A percentile compares a stretch with the other conserved stretches of the same genome.
These are phyloP conservation scores for Tarsius wallacei DNA, from an alignment of 2,797 vertebrate species.

Conservation along the genomic window DNA sequence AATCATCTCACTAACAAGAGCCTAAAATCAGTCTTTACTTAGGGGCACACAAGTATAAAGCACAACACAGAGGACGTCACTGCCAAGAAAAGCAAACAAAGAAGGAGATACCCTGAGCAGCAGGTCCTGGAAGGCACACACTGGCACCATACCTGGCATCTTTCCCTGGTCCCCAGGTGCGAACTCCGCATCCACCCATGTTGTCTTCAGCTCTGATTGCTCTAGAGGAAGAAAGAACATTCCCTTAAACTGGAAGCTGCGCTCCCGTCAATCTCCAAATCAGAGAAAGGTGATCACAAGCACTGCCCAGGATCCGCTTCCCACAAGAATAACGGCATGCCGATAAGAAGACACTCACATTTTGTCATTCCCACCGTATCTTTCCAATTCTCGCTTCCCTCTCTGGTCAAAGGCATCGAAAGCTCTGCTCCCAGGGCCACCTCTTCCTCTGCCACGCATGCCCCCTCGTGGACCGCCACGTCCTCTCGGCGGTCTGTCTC, in stretches of 20 bases:
- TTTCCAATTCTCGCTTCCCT: constrained; percentile 94
- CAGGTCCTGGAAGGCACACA: neutral
- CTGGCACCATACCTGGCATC: constrained; percentile 89
- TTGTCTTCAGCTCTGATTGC: constrained; percentile 92
- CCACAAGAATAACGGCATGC: neutral
- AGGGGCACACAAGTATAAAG: neutral
- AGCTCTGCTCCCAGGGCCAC: constrained; percentile 90
- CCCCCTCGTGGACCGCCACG: constrained; percentile 90
- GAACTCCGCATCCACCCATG: constrained; percentile 91
- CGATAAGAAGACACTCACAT: constrained; percentile 87
- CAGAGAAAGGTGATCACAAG: constrained; percentile 18
- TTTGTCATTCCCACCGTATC: constrained; percentile 92
- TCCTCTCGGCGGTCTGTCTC: constrained; percentile 89
- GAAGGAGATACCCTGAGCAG: too few species aligned
- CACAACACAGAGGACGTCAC: neutral
- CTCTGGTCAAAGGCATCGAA: constrained; percentile 91
- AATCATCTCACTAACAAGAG: constrained; percentile 35
- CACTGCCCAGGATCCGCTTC: neutral
- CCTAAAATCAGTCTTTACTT: neutral
- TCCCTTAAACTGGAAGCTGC: neutral
- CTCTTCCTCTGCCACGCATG: constrained; percentile 90
- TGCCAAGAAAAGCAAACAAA: neutral
- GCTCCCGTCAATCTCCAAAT: constrained; percentile 36
- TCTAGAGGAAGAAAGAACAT: constrained; percentile 88
- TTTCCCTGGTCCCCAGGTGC: constrained; percentile 92